These are phyloP conservation scores for Danio aesculapii DNA, from an alignment of 2,797 vertebrate genomes.

Conservation along the genomic window DNA sequence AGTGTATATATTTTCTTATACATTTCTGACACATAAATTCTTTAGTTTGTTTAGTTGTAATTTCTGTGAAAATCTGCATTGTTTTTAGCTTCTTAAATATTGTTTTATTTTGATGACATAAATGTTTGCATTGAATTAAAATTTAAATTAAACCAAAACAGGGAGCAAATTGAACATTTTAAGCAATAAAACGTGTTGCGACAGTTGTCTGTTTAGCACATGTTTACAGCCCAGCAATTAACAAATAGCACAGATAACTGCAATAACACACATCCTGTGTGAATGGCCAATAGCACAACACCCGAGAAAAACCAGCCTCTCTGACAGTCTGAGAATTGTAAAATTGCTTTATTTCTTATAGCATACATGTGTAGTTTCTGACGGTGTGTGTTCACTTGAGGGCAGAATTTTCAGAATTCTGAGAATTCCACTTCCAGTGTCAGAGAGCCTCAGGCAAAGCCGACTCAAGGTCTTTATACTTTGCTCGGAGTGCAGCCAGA, in stretches of 20 bases:
- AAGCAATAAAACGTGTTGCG: not conserved
- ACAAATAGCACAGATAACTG: not conserved
- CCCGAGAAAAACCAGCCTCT: not conserved
- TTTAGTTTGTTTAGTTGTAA: too few species aligned
- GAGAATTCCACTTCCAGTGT: conserved; percentile 15
- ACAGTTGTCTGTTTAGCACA: not conserved
- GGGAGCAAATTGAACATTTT: not conserved
- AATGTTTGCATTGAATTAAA: too few species aligned
- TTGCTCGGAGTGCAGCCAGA: not conserved
- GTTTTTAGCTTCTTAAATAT: too few species aligned
- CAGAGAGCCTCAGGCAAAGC: not conserved
- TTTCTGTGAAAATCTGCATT: too few species aligned
- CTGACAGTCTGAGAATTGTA: too few species aligned
- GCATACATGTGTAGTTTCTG: not conserved
- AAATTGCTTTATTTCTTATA: conserved; percentile 11
- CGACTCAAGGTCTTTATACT: conserved; percentile 19
- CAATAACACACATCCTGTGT: not conserved
- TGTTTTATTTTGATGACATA: too few species aligned
- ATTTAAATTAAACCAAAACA: not conserved
- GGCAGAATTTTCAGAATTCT: conserved; percentile 37
- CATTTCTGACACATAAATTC: too few species aligned
- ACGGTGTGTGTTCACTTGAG: not conserved
- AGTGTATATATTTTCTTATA: too few species aligned
- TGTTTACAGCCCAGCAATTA: not conserved
- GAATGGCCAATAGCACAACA: not conserved